These are phyloP conservation scores for Okapia johnstoni DNA, from an alignment of 2,113 vertebrate genomes.

Conservation along the genomic window DNA sequence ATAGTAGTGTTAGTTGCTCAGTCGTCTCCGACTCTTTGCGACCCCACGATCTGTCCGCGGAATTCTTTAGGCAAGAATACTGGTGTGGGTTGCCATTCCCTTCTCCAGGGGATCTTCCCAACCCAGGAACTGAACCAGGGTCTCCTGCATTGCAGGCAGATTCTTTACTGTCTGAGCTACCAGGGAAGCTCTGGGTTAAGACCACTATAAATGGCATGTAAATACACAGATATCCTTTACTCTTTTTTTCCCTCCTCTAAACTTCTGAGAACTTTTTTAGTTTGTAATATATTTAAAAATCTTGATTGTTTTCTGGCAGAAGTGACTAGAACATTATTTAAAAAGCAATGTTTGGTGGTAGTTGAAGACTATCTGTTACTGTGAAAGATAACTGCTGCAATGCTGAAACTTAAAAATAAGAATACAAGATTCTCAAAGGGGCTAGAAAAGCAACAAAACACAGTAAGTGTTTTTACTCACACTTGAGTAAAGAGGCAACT, in stretches of 20 bases:
- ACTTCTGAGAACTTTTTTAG: neutral
- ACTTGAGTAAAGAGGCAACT: neutral
- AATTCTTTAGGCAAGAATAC: neutral
- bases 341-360: neutral
- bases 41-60: accelerated
- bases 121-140: accelerated
- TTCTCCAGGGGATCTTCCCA: neutral
- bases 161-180: neutral
- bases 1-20: neutral
- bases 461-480: neutral
- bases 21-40: neutral
- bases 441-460: neutral
- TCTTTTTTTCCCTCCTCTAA: neutral
- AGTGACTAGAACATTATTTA: neutral
- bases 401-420: neutral
- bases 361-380: neutral
- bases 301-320: neutral
- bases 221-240: neutral
- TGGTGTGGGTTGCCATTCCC: neutral
- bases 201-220: neutral
- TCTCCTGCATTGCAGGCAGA: neutral
- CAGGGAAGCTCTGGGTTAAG: neutral
- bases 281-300: neutral
- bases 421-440: neutral
- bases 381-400: neutral